Evolutionary conservation across 2,888 invertebrate genomes (phyloP), one percentile per base, ranked within the genome.

Genomic region (Aporophyla nigra): DNA sequence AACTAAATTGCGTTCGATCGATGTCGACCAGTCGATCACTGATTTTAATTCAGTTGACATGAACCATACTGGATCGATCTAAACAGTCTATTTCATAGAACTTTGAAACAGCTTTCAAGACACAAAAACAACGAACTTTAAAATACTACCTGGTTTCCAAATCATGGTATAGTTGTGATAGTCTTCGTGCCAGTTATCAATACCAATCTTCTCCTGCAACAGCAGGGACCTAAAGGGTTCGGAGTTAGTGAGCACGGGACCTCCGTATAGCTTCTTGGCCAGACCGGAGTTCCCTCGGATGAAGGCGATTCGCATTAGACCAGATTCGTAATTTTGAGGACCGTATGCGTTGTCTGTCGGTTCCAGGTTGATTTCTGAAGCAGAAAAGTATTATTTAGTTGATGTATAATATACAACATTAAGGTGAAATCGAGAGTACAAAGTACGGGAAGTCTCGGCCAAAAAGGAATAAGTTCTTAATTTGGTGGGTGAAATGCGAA

Each of bases 251-350:
- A 96, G 92, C 0, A 96, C 87, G 0, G 96, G 94, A 0, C 96
- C 96, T 56, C 92, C 96, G 66, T 92, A 93, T 70, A 95, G 86
- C 76, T 90, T 96, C 90, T 92, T 97, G 74, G 89, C 92, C 51
- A 86, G 93, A 7, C 89, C 91, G 53, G 91, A 90, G 92, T 98
- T 98, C 16, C 98, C 98, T 65, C 97, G 96, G 0, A 97, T 94
- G 88, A 98, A 98, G 1, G 98, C 98, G 5, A 99, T 95, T 70
- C 98, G 97, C 76, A 99, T 97, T 89, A 98, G 97, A 0, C 98
- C 98, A 0, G 98, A 98, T 62, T 97, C 96, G 85, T 97, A 97
- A 61, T 95, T 96, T 83, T 94, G 93, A 43, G 91, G 88, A 1
- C 98, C 98, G 89, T 98, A 98, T 6, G 94, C 93, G 62, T 97